phyloP scores from a whole-genome alignment of 2,113 vertebrate species.

The Cariama cristata region DNA sequence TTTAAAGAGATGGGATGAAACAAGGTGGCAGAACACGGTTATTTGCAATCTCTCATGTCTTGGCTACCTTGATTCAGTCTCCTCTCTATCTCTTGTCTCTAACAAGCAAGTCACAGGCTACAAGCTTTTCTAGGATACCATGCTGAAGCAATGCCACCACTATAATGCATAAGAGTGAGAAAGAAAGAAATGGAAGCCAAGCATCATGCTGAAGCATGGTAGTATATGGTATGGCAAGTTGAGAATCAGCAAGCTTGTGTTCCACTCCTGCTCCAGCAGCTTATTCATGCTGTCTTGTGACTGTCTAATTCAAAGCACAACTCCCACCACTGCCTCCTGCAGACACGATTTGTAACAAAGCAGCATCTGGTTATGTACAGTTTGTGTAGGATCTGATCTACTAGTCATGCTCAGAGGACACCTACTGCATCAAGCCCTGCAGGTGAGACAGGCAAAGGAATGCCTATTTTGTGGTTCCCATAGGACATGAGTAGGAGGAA shows the following conservation, averaged over 20 bases:
- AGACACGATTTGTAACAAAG: background rate
- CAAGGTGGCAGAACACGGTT: background rate
- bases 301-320: background rate
- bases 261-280: background rate
- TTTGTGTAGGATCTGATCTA: background rate
- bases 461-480: background rate
- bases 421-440: background rate
- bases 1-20: background rate
- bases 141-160: background rate
- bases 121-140: background rate
- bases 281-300: background rate
- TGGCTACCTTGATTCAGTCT: background rate
- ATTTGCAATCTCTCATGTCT: background rate
- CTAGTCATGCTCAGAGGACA: background rate
- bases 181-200: background rate
- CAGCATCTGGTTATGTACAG: background rate
- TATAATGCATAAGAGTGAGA: background rate
- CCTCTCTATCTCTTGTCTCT: background rate
- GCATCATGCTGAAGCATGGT: background rate
- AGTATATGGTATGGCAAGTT: background rate
- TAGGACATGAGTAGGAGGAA: background rate
- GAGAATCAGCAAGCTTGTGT: background rate
- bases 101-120: background rate
- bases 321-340: conserved; percentile 15
- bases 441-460: background rate